Conservation (phyloP, 2,797 vertebrate species). For the Crax fasciolata region DNA sequence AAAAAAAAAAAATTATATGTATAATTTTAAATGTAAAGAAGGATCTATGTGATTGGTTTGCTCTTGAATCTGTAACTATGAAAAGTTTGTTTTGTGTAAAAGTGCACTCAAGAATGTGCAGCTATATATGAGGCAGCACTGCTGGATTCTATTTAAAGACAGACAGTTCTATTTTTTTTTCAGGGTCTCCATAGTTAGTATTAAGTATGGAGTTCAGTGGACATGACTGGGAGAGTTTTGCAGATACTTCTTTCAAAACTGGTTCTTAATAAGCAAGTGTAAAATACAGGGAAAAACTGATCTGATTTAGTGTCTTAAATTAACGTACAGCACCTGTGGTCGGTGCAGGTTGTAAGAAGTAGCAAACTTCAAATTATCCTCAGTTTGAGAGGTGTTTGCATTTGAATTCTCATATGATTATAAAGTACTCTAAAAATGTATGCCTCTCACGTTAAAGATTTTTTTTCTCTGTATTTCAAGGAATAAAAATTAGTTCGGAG, state of each 20-base stretch:
- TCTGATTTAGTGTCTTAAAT: slow-evolving; percentile 65
- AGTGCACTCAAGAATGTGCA: not conserved
- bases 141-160: slow-evolving; percentile 60
- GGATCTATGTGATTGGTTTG: slow-evolving; percentile 50
- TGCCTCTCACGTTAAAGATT: no score
- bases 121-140: slow-evolving; percentile 21
- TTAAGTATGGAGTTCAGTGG: slow-evolving; percentile 59
- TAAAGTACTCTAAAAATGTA: slow-evolving; percentile 37
- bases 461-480: slow-evolving; percentile 56
- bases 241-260: slow-evolving; percentile 59
- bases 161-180: slow-evolving; percentile 13
- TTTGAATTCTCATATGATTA: slow-evolving; percentile 53
- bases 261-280: slow-evolving; percentile 47
- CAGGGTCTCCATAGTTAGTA: slow-evolving; percentile 44
- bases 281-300: slow-evolving; percentile 31
- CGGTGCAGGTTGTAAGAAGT: slow-evolving; percentile 47
- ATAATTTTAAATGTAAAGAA: slow-evolving; percentile 65
- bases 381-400: slow-evolving; percentile 50
- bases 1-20: slow-evolving; percentile 13
- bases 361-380: slow-evolving; percentile 43
- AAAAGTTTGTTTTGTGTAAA: not conserved
- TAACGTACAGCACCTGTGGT: slow-evolving; percentile 45
- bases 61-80: slow-evolving; percentile 47
- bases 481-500: slow-evolving; percentile 73
- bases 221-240: slow-evolving; percentile 55